Evolutionary conservation across 2,888 invertebrate genomes (phyloP).

Genomic region (Sphaeridia pumilis): DNA sequence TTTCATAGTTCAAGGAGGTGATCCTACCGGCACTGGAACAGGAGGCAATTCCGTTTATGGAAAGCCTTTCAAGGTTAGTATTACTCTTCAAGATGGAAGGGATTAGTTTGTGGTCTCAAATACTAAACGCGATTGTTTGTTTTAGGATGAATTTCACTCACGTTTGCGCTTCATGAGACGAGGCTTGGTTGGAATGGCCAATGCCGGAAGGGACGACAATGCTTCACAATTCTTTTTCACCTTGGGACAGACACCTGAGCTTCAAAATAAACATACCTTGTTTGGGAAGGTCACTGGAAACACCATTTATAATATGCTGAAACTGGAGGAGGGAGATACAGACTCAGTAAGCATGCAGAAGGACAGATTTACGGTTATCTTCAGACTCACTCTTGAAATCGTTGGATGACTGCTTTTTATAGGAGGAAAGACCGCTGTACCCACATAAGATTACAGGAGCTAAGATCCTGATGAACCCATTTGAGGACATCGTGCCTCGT

Average conservation of each 20-base stretch:
- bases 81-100: too few species aligned
- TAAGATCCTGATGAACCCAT: conserved; percentile 80
- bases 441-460: conserved; percentile 73
- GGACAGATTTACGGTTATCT: too few species aligned
- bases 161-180: conserved; percentile 76
- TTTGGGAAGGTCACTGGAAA: conserved; percentile 92
- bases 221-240: conserved; percentile 98
- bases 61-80: conserved; percentile 79
- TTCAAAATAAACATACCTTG: conserved; percentile 93
- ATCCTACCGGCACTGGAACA: conserved; percentile 88
- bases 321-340: conserved; percentile 71
- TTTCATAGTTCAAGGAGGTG: conserved; percentile 94
- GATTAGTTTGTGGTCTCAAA: too few species aligned
- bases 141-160: conserved; percentile 81
- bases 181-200: conserved; percentile 92
- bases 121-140: too few species aligned
- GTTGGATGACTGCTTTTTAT: too few species aligned
- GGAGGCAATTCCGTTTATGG: conserved; percentile 97
- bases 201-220: conserved; percentile 87
- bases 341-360: conserved; percentile 54
- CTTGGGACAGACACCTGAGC: conserved; percentile 72
- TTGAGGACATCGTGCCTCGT: conserved; percentile 76
- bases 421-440: conserved; percentile 73
- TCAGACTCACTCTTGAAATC: too few species aligned
- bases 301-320: conserved; percentile 90